Percentiles rank a stretch among this genome's conserved stretches.
Evolutionary conservation across 2,888 invertebrate genomes (phyloP).

Genomic region (Conus canariensis): DNA sequence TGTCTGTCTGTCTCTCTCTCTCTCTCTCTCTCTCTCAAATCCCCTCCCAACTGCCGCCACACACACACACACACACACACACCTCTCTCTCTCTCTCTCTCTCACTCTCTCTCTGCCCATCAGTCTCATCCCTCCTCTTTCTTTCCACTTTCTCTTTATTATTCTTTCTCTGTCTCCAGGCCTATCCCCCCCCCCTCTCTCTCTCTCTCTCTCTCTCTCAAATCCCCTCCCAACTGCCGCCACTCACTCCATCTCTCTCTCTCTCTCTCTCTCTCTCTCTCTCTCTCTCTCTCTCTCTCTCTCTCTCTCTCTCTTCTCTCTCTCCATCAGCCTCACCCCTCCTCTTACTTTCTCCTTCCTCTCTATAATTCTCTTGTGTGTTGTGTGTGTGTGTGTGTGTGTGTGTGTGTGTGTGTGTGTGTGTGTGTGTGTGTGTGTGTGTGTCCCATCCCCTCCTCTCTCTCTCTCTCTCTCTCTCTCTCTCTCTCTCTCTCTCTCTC

Average conservation of each 20-base stretch:
- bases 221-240: too few relatives aligned
- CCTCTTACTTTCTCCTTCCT: conserved; percentile 22
- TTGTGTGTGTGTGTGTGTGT: too few relatives aligned
- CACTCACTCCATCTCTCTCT: too few relatives aligned
- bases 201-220: background rate
- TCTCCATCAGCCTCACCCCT: background rate
- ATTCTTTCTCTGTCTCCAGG: too few relatives aligned
- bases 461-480: conserved; percentile 5
- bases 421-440: too few relatives aligned
- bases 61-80: too few relatives aligned
- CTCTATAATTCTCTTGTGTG: too few relatives aligned
- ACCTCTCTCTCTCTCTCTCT: background rate
- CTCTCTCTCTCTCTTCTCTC: conserved; percentile 10
- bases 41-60: too few relatives aligned
- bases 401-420: too few relatives aligned
- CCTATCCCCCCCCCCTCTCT: background rate
- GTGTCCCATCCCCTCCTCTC: conserved; percentile 11
- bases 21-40: background rate
- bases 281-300: background rate
- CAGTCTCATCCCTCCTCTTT: too few relatives aligned
- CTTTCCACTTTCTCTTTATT: too few relatives aligned
- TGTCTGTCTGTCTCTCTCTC: background rate
- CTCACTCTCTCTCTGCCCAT: background rate
- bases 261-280: background rate
- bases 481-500: too few relatives aligned